These are phyloP conservation scores for Silurus asotus DNA, from an alignment of 2,113 vertebrate species.

Conservation along the genomic window DNA sequence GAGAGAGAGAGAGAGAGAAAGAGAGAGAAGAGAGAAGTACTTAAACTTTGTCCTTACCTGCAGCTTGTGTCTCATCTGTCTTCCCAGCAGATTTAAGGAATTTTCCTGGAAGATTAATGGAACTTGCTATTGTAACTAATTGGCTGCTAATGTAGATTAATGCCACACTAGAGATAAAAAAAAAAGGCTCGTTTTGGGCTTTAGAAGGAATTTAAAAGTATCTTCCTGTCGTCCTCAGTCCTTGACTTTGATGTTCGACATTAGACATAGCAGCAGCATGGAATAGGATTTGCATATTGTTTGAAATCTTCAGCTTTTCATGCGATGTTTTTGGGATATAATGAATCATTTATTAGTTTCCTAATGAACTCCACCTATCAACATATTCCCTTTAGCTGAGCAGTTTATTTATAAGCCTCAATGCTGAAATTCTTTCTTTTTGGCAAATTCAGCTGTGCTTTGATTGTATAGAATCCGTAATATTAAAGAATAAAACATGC, in stretches of 20 bases:
- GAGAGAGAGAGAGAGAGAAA: background rate
- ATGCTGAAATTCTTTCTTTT: constrained; percentile 1
- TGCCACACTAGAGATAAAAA: constrained; percentile 26
- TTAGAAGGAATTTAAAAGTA: constrained; percentile 34
- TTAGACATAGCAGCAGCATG: constrained; percentile 7
- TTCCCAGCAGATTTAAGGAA: constrained; percentile 20
- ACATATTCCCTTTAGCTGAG: background rate
- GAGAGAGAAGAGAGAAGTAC: background rate
- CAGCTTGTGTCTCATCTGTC: constrained; percentile 31
- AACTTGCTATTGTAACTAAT: constrained; percentile 43
- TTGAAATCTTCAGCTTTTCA: constrained; percentile 30
- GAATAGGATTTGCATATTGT: constrained; percentile 21
- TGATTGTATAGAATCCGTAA: constrained; percentile 30
- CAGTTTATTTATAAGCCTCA: constrained; percentile 3
- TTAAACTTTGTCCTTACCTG: constrained; percentile 29
- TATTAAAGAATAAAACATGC: constrained; percentile 1
- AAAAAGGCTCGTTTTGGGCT: constrained; percentile 21
- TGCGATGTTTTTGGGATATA: constrained; percentile 19
- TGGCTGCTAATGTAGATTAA: constrained; percentile 52
- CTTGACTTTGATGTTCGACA: constrained; percentile 26
- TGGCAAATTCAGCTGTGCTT: constrained; percentile 25
- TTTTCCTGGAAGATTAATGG: constrained; percentile 52
- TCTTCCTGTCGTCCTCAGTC: background rate
- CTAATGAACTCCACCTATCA: constrained; percentile 15
- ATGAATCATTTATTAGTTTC: constrained; percentile 48